phyloP scores from a whole-genome alignment of 2,888 invertebrate species.

The Melolontha melolontha region DNA sequence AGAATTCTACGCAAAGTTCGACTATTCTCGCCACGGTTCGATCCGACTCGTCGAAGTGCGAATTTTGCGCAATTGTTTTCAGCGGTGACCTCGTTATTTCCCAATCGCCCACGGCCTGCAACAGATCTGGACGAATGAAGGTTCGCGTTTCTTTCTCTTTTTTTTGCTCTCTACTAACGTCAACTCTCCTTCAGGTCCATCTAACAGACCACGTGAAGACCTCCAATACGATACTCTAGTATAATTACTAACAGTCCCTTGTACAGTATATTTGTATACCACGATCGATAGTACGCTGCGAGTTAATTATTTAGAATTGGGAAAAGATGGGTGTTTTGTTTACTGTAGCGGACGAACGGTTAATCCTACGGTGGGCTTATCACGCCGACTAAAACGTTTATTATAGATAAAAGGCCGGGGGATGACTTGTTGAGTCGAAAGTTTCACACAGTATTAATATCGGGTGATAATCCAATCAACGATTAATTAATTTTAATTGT shows the following conservation, averaged over 20 bases:
- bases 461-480: constrained; percentile 8
- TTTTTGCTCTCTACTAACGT: neutral
- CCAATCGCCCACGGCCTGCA: constrained; percentile 9
- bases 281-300: constrained; percentile 8
- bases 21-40: constrained; percentile 18
- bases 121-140: neutral
- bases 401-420: constrained; percentile 5
- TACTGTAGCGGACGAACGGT: constrained; percentile 10
- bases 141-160: neutral
- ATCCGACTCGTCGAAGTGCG: constrained; percentile 43
- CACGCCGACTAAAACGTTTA: constrained; percentile 21
- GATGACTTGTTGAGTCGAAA: constrained; percentile 19
- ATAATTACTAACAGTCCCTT: no score
- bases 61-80: constrained; percentile 52
- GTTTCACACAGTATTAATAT: constrained; percentile 7
- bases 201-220: no score
- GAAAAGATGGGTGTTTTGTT: constrained; percentile 19
- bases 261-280: no score
- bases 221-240: no score
- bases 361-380: constrained; percentile 16
- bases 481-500: constrained; percentile 6
- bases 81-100: constrained; percentile 51
- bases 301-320: constrained; percentile 22
- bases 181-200: neutral
- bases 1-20: constrained; percentile 3